Evolutionary conservation across 2,888 invertebrate species (phyloP).

Genomic region (Blera fallax): DNA sequence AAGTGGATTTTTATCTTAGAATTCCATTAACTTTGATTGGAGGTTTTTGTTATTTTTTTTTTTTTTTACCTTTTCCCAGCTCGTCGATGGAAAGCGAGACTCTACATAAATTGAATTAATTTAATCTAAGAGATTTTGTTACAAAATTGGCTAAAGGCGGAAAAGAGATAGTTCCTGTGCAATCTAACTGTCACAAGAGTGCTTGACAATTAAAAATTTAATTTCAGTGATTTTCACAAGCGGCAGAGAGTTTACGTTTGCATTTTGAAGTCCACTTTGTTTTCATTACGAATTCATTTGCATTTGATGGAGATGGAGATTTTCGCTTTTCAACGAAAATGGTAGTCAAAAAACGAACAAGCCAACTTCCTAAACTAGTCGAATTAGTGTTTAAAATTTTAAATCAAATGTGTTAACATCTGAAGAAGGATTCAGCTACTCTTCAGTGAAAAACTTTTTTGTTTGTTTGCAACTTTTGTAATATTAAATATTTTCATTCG

Average conservation of each 20-base stretch:
- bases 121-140: slow-evolving; percentile 36
- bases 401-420: background rate
- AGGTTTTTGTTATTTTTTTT: slow-evolving; percentile 2
- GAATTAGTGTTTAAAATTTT: slow-evolving; percentile 3
- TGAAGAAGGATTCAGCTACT: background rate
- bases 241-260: background rate
- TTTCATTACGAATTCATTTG: slow-evolving; percentile 15
- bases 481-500: background rate
- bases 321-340: background rate
- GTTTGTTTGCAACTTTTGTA: background rate
- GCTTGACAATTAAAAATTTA: background rate
- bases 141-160: background rate
- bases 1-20: slow-evolving; percentile 24
- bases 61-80: background rate
- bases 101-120: slow-evolving; percentile 43
- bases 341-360: background rate
- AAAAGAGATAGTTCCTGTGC: background rate
- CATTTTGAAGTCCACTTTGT: background rate
- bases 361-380: background rate
- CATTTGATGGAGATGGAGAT: background rate
- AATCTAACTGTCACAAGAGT: slow-evolving; percentile 29
- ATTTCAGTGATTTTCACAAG: background rate
- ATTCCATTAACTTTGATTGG: slow-evolving; percentile 52
- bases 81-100: slow-evolving; percentile 35
- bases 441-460: background rate